A percentile compares a stretch with the other conserved stretches of the same genome.
Evolutionary conservation across 2,113 vertebrate genomes (phyloP).

Genomic region (Peromyscus polionotus): DNA sequence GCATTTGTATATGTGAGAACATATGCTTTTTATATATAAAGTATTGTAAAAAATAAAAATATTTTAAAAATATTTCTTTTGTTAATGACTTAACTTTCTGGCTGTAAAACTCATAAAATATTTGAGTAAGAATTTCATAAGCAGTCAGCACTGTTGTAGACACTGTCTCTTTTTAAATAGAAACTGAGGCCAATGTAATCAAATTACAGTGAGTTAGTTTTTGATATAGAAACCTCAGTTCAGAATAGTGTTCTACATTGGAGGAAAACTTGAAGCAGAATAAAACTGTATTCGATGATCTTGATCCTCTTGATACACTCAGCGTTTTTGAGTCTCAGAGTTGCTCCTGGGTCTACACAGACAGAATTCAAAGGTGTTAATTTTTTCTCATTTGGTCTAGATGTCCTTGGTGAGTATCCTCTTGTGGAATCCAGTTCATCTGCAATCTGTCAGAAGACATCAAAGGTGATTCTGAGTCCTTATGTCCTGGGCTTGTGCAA

Average conservation of each 20-base stretch:
- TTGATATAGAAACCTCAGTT: constrained; percentile 26
- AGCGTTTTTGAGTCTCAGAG: constrained; percentile 16
- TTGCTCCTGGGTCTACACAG: constrained; percentile 25
- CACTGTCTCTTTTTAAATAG: constrained; percentile 59
- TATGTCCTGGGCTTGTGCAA: constrained; percentile 29
- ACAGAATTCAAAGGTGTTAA: constrained; percentile 58
- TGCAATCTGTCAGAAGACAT: constrained; percentile 39
- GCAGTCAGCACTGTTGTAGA: constrained; percentile 20
- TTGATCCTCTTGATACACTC: constrained; percentile 64
- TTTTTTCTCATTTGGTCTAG: constrained; percentile 76
- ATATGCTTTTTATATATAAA: neutral
- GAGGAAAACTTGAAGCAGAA: constrained; percentile 56
- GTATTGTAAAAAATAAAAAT: neutral
- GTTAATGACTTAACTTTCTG: constrained; percentile 17
- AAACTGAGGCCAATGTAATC: constrained; percentile 41
- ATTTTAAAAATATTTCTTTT: neutral
- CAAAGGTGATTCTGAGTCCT: constrained; percentile 60
- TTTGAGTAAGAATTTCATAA: constrained; percentile 26
- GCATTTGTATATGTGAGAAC: neutral
- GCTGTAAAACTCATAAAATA: constrained; percentile 32
- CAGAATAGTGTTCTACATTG: constrained; percentile 10
- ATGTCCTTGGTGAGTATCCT: constrained; percentile 37
- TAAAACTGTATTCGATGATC: constrained; percentile 62
- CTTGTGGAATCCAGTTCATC: constrained; percentile 44
- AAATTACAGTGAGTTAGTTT: constrained; percentile 34